Base-by-base conservation (phyloP, 1,140 invertebrate species). In the Scaptodrosophila lebanonensis region DNA sequence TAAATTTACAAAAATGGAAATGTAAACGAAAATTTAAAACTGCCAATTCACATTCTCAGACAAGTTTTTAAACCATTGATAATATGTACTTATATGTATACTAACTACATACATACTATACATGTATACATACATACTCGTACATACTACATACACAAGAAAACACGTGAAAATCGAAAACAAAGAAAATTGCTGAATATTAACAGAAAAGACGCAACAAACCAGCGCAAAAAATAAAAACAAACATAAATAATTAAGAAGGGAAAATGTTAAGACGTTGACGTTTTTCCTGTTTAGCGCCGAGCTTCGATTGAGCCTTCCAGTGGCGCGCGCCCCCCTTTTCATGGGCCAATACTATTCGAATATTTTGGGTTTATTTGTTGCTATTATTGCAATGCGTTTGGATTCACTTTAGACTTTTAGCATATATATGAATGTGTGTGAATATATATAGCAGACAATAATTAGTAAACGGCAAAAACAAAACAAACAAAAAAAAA, bases 391-490 rank as follows among this genome's bases (percentile, higher is more conserved):
- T 54, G 42, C 17, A 30, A 35, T 48, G 33, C 12, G 9, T 62
- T 32, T 56, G 32, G 62, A 32, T 39, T 66, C 54, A 58, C 30
- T 66, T 66, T 45, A 66, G 36, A 36, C 35, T 44, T 49, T 29
- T 64, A 66, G 66, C 53, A 60, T 70, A 62, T 52, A 53, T 52
- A 57, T 51, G 67, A 57, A 47, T 67, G 60, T 67, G 66, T 70
- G 73, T 79, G 68, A 68, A 64, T 73, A 82, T 71, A 79, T 82
- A 82, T 79, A 79, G 77, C 79, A 83, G 77, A 83, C 77, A 83
- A 83, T 83, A 83, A 83, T 83, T 83, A 83, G 71, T 67, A 62
- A 65, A 59, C 48, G 59, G 51, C 56, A 25, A 25, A 25, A n/a
- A n/a, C n/a, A n/a, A 53, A 54, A 50, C 33, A 53, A 36, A 35